These are phyloP conservation scores for Pegea sp. DNA, from an alignment of 23 tunicate species.

Conservation along the genomic window DNA sequence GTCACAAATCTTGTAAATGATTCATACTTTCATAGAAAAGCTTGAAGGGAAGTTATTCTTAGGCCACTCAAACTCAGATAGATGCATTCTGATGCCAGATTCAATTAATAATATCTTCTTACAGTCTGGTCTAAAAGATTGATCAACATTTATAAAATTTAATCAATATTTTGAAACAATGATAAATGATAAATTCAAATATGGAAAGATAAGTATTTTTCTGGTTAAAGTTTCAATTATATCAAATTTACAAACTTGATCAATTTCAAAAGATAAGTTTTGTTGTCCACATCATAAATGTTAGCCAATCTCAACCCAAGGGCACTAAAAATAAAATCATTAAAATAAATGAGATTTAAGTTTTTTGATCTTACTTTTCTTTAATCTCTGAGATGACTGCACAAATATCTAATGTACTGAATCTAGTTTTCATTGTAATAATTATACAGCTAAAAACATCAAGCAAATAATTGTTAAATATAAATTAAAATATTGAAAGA, in stretches of 20 bases:
- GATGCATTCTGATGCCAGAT: slow-evolving; percentile 79
- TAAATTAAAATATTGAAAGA: too few relatives aligned
- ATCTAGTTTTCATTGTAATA: slow-evolving; percentile 48
- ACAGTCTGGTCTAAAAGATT: slow-evolving; percentile 24
- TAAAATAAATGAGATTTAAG: background rate
- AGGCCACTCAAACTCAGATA: slow-evolving; percentile 97
- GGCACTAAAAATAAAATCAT: slow-evolving; percentile 6
- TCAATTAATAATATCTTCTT: slow-evolving; percentile 57
- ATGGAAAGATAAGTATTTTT: background rate
- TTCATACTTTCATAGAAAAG: slow-evolving; percentile 55
- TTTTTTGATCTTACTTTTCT: slow-evolving; percentile 12
- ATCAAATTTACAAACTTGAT: slow-evolving; percentile 15
- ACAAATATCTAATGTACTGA: slow-evolving; percentile 63
- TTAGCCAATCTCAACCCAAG: slow-evolving; percentile 69
- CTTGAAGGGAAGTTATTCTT: slow-evolving; percentile 85
- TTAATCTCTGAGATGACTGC: slow-evolving; percentile 70
- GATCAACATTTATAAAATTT: too few relatives aligned
- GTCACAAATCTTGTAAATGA: too few relatives aligned
- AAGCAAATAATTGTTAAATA: too few relatives aligned
- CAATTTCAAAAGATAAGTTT: slow-evolving; percentile 76
- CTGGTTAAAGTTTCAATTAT: background rate
- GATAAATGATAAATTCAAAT: too few relatives aligned
- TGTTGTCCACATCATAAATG: slow-evolving; percentile 79
- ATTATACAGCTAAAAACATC: too few relatives aligned
- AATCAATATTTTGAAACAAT: too few relatives aligned